Base-by-base conservation (phyloP, 2,113 vertebrate genomes). In the Hassar affinis region DNA sequence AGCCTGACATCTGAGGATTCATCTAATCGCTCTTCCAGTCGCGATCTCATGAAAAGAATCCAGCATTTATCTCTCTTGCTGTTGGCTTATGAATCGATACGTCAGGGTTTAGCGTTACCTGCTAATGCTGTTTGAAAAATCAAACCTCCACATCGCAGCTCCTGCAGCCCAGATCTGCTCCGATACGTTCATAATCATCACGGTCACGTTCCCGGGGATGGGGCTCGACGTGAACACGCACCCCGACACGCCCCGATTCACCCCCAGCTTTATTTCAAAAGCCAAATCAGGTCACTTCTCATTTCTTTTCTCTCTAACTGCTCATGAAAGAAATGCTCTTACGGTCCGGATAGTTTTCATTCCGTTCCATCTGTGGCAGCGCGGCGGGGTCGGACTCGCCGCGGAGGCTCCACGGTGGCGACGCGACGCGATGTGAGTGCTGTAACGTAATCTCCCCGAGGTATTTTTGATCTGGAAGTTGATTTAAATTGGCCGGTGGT, bases 71-170 rank as follows among this genome's bases (percentile, higher is more conserved):
- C 79, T 85, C 71, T 81, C 79, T 83, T 86, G 80, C 68, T 78
- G 69, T 49, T 71, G 66, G 80, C 82, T 83, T 88, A 89, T 89
- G 82, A 87, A 89, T 88, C 90, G 80, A 90, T 88, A 89, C 62
- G 57, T 81, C 64, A 85, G 79, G 74, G 83, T 87, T 83, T 88
- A 85, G 79, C 75, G 79, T 87, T 88, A 85, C 83, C 82, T 52
- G 72, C 85, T 88, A 86, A 87, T 85, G 81, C 77, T 87, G 80
- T 87, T 85, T 87, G 82, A 86, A 83, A 42, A 87, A 85, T 85
- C 75, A 83, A 86, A 81, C 78, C 85, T 68, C 79, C 61, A 35
- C 56, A 62, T n/a, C 68, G 20, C 52, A 9, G 61, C 33, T 20
- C 42, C 52, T 51, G 56, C 45, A 42, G 35, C 59, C 78, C 66